A percentile compares a stretch with the other conserved stretches of the same genome.
phyloP scores from a whole-genome alignment of 1,140 invertebrate species.

The Macrosteles quadrilineatus region DNA sequence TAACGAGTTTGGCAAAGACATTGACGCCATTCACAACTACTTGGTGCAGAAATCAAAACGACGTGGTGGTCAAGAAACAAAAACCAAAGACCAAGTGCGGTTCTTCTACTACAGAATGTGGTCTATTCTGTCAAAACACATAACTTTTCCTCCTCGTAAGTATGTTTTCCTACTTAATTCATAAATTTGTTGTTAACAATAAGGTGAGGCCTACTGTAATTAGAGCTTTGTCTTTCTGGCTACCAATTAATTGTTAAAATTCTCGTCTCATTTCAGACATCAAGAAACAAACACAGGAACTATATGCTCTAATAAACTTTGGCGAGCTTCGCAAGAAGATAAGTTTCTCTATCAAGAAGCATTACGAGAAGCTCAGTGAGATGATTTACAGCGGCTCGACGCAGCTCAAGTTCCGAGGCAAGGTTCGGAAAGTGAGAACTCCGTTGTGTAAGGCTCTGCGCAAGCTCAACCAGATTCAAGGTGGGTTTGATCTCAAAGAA shows the following conservation, averaged over 20 bases:
- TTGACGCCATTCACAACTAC: conserved; percentile 85
- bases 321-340: conserved; percentile 89
- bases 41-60: conserved; percentile 84
- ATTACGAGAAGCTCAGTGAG: conserved; percentile 80
- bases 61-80: conserved; percentile 66
- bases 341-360: conserved; percentile 76
- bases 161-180: conserved; percentile 34
- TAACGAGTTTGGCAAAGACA: conserved; percentile 94
- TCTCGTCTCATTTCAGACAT: conserved; percentile 62
- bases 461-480: conserved; percentile 83
- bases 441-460: conserved; percentile 89
- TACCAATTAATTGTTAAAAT: too few species aligned
- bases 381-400: conserved; percentile 80
- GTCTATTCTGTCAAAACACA: conserved; percentile 91
- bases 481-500: too few species aligned
- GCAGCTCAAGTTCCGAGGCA: conserved; percentile 78
- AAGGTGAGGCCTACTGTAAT: too few species aligned
- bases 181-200: too few species aligned
- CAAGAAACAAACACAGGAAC: conserved; percentile 87
- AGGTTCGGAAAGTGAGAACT: conserved; percentile 84
- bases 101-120: conserved; percentile 95
- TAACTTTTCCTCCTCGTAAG: conserved; percentile 82
- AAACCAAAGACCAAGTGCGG: conserved; percentile 90
- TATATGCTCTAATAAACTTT: conserved; percentile 96
- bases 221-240: too few species aligned